Evolutionary conservation across 1,140 invertebrate species (phyloP).

Genomic region (Penaeus chinensis): DNA sequence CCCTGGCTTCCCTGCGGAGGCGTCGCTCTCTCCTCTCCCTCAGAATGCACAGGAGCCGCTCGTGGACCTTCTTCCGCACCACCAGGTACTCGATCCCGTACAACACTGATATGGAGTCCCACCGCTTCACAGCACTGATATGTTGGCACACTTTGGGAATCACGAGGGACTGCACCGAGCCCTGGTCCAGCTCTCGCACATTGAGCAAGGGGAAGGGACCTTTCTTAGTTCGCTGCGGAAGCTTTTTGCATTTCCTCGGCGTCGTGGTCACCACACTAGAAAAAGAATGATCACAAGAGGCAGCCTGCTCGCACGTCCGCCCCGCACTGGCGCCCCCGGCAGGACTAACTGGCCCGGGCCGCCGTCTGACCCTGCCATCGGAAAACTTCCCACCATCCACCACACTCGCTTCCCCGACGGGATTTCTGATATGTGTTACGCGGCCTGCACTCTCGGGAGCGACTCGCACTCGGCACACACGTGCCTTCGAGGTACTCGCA

Average conservation of each 20-base stretch:
- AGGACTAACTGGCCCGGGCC: conserved; percentile 10
- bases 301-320: conserved; percentile 18
- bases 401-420: no score
- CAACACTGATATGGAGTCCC: conserved; percentile 55
- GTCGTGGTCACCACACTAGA: not conserved
- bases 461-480: no score
- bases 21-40: conserved; percentile 46
- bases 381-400: no score
- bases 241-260: not conserved
- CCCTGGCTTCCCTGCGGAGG: conserved; percentile 31
- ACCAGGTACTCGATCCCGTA: conserved; percentile 49
- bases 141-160: conserved; percentile 37
- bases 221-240: not conserved
- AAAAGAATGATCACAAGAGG: conserved; percentile 17
- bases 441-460: no score
- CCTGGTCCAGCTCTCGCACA: conserved; percentile 37
- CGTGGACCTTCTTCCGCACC: conserved; percentile 52
- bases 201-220: conserved; percentile 31
- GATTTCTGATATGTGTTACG: no score
- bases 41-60: conserved; percentile 50
- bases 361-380: no score
- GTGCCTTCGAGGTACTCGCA: no score
- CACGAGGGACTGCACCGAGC: conserved; percentile 50
- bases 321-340: conserved; percentile 6
- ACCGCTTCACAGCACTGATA: conserved; percentile 51